Base-by-base conservation (phyloP, 2,797 vertebrate species). In the Clamator glandarius region DNA sequence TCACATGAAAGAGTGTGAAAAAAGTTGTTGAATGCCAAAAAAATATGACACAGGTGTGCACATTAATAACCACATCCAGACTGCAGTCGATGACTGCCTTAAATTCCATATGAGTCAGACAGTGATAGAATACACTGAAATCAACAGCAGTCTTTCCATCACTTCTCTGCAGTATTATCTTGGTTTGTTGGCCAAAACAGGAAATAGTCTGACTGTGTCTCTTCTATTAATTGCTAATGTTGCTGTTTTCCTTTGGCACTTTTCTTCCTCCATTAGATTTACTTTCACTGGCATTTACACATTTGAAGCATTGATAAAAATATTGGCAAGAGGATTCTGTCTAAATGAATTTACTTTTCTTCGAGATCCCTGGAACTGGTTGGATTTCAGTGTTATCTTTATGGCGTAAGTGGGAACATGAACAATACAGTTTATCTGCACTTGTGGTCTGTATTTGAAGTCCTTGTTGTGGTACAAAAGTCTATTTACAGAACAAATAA, bases 331-430 rank as follows among this genome's bases (percentile, higher is more conserved):
- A 97, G 99, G 99, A 58, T 99, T 99, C 97, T 99, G 99, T 72
- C 70, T 98, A 35, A 97, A 98, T 68, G 98, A 98, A 42, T 99
- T 99, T 95, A 99, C 99, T 62, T 99, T 99, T 93, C 96, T 99
- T 57, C 97, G 99, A 92, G 99, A 99, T 94, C 99, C 98, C 11
- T 99, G 99, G 99, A 99, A 99, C 97, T 99, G 99, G 99, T 80
- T 99, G 97, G 99, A 99, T 97, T 99, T 99, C 95, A 98, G 93
- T 0, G 99, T 99, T 79, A 99, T 99, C 4, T 15, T 98, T 85
- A 98, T 99, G 98, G 99, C 99, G 99, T 99, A 94, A 99, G 99
- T 98, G 87, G 58, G 25, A 77, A 51, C 21, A 2, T 7, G 46
- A 46, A 23, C 46, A 48, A 48, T 48, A 24, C 12, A 23, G 39